phyloP scores from a whole-genome alignment of 2,888 invertebrate species.

The Slavum lentiscoides region DNA sequence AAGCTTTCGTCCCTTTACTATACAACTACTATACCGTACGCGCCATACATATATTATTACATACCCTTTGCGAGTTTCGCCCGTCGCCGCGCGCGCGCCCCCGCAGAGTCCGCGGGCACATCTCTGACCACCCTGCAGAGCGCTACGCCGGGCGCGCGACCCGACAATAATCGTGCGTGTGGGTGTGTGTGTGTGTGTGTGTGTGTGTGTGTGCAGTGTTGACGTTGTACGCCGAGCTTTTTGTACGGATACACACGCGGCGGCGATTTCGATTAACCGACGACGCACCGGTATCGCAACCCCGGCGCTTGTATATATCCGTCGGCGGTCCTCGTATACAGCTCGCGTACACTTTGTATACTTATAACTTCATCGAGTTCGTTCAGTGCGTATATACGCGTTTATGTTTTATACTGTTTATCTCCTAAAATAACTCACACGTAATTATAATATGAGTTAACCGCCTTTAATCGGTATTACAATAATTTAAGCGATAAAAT shows the following conservation, averaged over 20 bases:
- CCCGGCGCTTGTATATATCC: no score
- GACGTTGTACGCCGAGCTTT: not conserved
- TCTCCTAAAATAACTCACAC: no score
- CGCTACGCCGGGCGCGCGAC: not conserved
- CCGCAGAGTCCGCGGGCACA: not conserved
- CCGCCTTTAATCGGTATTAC: no score
- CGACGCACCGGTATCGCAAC: not conserved
- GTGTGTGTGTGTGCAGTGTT: not conserved
- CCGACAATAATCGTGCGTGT: not conserved
- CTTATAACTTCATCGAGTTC: conserved; percentile 32
- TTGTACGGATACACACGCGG: not conserved
- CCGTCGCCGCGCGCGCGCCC: not conserved
- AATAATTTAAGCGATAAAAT: no score
- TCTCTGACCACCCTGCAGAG: conserved; percentile 27
- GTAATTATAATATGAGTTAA: no score
- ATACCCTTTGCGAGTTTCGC: not conserved
- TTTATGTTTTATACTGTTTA: not conserved
- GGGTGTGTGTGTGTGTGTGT: not conserved
- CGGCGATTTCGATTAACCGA: conserved; percentile 43
- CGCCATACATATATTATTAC: not conserved
- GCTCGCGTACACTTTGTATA: conserved; percentile 2
- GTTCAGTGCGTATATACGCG: no score
- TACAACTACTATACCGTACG: not conserved
- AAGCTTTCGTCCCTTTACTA: conserved; percentile 19
- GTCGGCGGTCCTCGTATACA: no score